phyloP scores from a whole-genome alignment of 2,797 vertebrate species.

The Enteromius mattozi region DNA sequence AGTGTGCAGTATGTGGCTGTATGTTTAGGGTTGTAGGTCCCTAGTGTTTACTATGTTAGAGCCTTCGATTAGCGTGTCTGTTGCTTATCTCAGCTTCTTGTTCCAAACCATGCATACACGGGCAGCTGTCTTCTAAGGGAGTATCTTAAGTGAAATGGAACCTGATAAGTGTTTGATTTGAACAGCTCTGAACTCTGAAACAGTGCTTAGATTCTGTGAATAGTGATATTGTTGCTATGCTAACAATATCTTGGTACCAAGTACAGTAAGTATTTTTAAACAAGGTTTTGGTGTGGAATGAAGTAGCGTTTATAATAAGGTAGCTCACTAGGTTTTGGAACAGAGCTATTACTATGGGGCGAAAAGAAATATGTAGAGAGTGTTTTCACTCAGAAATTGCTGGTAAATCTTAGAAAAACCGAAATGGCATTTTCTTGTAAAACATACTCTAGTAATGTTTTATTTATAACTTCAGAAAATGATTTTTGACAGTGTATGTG shows the following conservation, averaged over 20 bases:
- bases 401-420: not conserved
- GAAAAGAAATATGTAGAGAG: not conserved
- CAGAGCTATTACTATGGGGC: not conserved
- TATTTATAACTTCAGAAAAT: not conserved
- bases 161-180: not conserved
- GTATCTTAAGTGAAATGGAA: not conserved
- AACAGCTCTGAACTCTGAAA: not conserved
- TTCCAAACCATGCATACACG: not conserved
- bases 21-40: not conserved
- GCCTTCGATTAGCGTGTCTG: not conserved
- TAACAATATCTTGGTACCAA: not conserved
- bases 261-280: not conserved
- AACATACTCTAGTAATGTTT: not conserved
- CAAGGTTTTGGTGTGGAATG: not conserved
- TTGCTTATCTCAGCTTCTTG: slow-evolving; percentile 11
- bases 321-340: not conserved
- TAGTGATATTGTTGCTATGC: not conserved
- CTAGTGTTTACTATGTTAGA: not conserved
- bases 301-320: not conserved
- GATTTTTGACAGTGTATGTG: not conserved
- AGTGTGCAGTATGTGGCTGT: not conserved
- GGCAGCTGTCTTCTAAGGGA: not conserved
- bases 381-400: not conserved
- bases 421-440: not conserved
- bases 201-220: not conserved